A percentile compares a stretch with the other conserved stretches of the same genome.
Conservation (phyloP, 2,888 invertebrate species). For the Carcina quercana region DNA sequence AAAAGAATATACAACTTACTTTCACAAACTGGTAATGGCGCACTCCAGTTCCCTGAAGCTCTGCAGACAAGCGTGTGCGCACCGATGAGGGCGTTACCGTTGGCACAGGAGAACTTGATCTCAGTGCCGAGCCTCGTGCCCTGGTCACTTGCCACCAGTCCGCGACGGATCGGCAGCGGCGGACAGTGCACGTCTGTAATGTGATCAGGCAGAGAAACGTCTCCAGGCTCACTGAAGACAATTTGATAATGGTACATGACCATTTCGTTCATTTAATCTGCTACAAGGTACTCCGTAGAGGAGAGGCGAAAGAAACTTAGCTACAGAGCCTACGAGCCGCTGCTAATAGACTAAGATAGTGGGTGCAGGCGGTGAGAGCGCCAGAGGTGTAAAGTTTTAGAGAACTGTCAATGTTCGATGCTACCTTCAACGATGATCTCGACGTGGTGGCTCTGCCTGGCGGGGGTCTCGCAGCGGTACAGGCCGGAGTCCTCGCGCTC, state of each 20-base stretch:
- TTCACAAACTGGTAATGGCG: conserved; percentile 87
- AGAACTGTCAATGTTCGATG: no score
- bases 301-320: no score
- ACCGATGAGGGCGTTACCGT: conserved; percentile 87
- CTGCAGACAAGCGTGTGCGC: conserved; percentile 82
- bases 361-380: no score
- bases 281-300: no score
- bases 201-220: no score
- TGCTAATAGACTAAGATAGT: no score
- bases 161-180: conserved; percentile 81
- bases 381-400: background rate
- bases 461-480: conserved; percentile 90
- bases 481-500: conserved; percentile 88
- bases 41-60: conserved; percentile 92
- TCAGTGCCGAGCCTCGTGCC: conserved; percentile 84
- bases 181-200: conserved; percentile 84
- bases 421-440: conserved; percentile 86
- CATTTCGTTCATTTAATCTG: no score
- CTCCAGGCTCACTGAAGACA: no score
- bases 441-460: conserved; percentile 85
- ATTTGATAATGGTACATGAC: no score
- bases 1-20: no score
- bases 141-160: conserved; percentile 80
- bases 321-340: no score
- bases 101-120: conserved; percentile 83